These are phyloP conservation scores for Cantharis flavilabris DNA, from an alignment of 2,888 invertebrate genomes.

Conservation along the genomic window DNA sequence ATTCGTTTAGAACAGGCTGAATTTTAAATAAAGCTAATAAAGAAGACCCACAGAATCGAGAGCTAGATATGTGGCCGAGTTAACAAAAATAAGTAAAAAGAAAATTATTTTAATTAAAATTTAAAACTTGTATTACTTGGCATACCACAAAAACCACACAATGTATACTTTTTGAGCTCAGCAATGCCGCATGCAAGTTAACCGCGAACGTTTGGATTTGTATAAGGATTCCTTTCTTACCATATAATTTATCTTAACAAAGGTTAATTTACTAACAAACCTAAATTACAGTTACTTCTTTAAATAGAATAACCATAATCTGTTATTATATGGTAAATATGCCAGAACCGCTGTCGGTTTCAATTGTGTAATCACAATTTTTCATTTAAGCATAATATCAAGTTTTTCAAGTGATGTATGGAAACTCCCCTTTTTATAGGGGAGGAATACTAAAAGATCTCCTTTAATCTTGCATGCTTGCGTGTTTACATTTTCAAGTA, in stretches of 20 bases:
- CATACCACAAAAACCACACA: constrained; percentile 24
- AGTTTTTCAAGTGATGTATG: neutral
- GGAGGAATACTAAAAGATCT: neutral
- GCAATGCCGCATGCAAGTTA: neutral
- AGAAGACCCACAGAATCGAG: neutral
- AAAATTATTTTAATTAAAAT: constrained; percentile 2
- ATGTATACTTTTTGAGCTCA: neutral
- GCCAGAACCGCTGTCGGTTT: neutral
- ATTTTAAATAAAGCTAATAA: neutral
- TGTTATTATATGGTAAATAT: neutral
- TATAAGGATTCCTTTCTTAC: neutral
- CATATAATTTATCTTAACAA: neutral
- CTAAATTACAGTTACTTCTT: neutral
- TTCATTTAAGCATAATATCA: neutral
- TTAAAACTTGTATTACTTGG: constrained; percentile 7
- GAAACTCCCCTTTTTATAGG: neutral
- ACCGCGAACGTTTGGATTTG: neutral
- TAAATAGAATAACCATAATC: neutral
- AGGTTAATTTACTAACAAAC: neutral
- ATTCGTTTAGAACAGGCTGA: neutral
- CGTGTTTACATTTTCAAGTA: neutral
- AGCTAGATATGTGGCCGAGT: neutral
- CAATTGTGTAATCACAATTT: neutral
- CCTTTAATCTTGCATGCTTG: neutral
- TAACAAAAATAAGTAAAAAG: neutral